phyloP scores from a whole-genome alignment of 2,113 vertebrate genomes.

The Caranx ignobilis region DNA sequence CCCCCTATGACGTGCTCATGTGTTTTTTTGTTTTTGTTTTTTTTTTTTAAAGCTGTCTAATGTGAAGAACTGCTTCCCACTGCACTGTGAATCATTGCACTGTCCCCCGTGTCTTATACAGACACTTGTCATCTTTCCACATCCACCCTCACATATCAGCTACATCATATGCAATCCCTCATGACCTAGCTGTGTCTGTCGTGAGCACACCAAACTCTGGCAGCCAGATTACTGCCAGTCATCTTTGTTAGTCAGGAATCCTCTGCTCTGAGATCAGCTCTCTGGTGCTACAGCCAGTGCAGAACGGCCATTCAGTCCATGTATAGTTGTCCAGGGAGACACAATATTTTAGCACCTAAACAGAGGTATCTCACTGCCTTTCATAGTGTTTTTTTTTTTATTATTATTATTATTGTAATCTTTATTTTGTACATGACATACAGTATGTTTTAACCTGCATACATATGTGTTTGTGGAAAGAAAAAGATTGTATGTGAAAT shows the following conservation, averaged over 20 bases:
- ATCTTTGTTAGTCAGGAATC: conserved; percentile 50
- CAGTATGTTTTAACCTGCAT: conserved; percentile 76
- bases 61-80: conserved; percentile 63
- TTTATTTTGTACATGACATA: conserved; percentile 80
- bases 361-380: conserved; percentile 72
- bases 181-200: conserved; percentile 34
- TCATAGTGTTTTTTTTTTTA: conserved; percentile 58
- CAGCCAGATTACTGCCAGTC: conserved; percentile 49
- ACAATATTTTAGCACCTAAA: conserved; percentile 63
- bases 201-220: conserved; percentile 37
- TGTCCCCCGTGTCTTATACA: conserved; percentile 19
- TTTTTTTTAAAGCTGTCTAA: conserved; percentile 38
- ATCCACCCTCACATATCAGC: conserved; percentile 13
- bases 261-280: conserved; percentile 55
- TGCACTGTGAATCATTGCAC: conserved; percentile 68
- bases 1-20: conserved; percentile 35
- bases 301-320: conserved; percentile 49
- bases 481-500: conserved; percentile 77
- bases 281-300: conserved; percentile 60
- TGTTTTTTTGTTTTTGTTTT: conserved; percentile 29
- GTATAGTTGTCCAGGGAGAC: conserved; percentile 51
- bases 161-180: conserved; percentile 12
- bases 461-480: conserved; percentile 80
- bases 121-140: conserved; percentile 15
- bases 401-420: conserved; percentile 34